Base-by-base conservation (phyloP, 2,888 invertebrate species). In the Drosophila putrida region DNA sequence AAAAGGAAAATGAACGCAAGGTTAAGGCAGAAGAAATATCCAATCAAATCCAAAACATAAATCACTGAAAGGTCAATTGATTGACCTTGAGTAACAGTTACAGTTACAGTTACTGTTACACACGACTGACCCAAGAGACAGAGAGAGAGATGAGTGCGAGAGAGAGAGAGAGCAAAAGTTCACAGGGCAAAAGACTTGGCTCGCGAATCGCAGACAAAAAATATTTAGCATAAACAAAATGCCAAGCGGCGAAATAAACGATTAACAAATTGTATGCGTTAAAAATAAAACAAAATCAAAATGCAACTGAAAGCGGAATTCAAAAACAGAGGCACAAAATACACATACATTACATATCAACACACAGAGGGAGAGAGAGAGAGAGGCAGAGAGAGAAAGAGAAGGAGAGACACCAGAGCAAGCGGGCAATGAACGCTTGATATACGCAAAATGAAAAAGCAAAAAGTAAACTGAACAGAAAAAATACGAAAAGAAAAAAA, bases 351-450 rank as follows among this genome's bases (percentile, higher is more conserved):
- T 55, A 27, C 35, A 44, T 20, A 8, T 8, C 31, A 31, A 41
- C 11, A 49, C 46, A 13, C 8, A 10, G 47, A 35, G 28, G 33
- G 31, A 57, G 44, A 41, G 35, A 31, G 20, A 47, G 47, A 25
- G 35, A 15, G 6, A 47, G 39, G 36, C 33, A 36, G 41, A 9
- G 50, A 25, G 20, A 49, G 58, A 36, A 28, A 46, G 43, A 51
- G 70, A 60, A 57, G 62, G 54, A 58, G 43, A 46, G 10, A 41
- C 20, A 20, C n/a, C 65, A 67, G 67, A 69, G 70, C 64, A 65
- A 58, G 84, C 88, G 86, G 88, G 88, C 88, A 88, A 82, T 88
- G 86, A 88, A 88, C 88, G 84, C 84, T 86, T 88, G 83, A 84
- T 83, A 75, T 83, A 86, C 79, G 84, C 87, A 78, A 83, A 81